phyloP scores from a whole-genome alignment of 2,888 invertebrate genomes.

The Athalia cordata region DNA sequence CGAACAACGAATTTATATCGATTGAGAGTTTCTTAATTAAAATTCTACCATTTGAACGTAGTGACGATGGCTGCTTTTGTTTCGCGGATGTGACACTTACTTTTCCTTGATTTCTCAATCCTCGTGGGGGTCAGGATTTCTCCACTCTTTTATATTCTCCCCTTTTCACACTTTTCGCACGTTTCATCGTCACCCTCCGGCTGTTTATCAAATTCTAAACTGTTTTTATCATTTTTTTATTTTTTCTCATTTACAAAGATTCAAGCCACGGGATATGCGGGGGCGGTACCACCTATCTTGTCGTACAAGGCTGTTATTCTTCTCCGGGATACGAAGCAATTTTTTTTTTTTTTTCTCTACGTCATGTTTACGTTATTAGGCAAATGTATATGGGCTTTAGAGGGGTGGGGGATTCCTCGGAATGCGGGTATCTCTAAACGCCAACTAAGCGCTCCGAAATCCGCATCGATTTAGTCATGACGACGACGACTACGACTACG shows the following conservation, averaged over 20 bases:
- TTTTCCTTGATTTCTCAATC: conserved; percentile 19
- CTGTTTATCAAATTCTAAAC: no score
- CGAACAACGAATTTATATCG: conserved; percentile 37
- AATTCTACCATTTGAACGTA: conserved; percentile 33
- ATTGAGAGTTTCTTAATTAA: conserved; percentile 40
- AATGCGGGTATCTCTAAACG: conserved; percentile 64
- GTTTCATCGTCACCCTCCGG: background rate
- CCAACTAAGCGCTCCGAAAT: conserved; percentile 65
- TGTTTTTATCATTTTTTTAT: no score
- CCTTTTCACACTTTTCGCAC: background rate
- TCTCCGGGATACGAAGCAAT: background rate
- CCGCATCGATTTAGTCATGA: conserved; percentile 58
- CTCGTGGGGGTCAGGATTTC: background rate
- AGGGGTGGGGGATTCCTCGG: conserved; percentile 37
- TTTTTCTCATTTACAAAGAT: no score
- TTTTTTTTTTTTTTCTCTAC: conserved; percentile 1
- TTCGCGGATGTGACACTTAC: conserved; percentile 15
- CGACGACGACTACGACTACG: conserved; percentile 41
- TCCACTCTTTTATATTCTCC: background rate
- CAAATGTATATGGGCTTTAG: conserved; percentile 55
- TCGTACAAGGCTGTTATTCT: conserved; percentile 3
- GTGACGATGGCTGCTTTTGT: conserved; percentile 25
- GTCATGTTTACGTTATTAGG: conserved; percentile 65
- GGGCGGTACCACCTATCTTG: background rate
- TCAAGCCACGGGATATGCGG: no score